These are phyloP conservation scores for Synanthedon andrenaeformis DNA, from an alignment of 2,888 invertebrate genomes.

Conservation along the genomic window DNA sequence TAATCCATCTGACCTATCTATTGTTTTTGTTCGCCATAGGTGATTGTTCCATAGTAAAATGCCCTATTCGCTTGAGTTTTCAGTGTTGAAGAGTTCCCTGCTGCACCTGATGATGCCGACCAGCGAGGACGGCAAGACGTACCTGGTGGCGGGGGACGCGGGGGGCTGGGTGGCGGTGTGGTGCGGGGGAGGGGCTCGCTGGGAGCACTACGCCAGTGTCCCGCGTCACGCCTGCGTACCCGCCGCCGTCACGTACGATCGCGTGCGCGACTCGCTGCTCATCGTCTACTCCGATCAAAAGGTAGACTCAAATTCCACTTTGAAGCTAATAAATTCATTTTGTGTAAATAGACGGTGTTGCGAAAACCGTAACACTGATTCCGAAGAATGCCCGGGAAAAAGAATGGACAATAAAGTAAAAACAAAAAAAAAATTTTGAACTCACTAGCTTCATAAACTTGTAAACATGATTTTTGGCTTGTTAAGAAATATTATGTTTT, in stretches of 20 bases:
- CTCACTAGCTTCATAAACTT: too few relatives aligned
- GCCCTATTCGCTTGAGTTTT: conserved; percentile 17
- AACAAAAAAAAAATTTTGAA: too few relatives aligned
- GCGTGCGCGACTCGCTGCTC: conserved; percentile 69
- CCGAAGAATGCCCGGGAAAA: too few relatives aligned
- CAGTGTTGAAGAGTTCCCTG: conserved; percentile 70
- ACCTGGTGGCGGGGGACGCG: conserved; percentile 76
- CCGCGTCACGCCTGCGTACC: conserved; percentile 79
- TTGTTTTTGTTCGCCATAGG: too few relatives aligned
- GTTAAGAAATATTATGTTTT: too few relatives aligned
- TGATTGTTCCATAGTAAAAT: too few relatives aligned
- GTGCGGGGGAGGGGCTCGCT: conserved; percentile 40
- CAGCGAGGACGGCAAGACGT: conserved; percentile 31
- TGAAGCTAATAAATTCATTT: neutral
- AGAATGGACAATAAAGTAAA: too few relatives aligned
- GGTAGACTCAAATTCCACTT: conserved; percentile 43
- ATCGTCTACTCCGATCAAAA: conserved; percentile 84
- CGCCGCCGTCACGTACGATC: conserved; percentile 79
- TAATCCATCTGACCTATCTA: too few relatives aligned
- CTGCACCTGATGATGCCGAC: conserved; percentile 41
- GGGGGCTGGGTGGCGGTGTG: conserved; percentile 77
- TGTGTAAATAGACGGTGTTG: too few relatives aligned
- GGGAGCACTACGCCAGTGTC: conserved; percentile 64
- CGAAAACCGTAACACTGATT: too few relatives aligned
- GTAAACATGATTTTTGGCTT: too few relatives aligned